Conservation (phyloP, 2,113 vertebrate genomes). For the Rhinopomastus cyanomelas region DNA sequence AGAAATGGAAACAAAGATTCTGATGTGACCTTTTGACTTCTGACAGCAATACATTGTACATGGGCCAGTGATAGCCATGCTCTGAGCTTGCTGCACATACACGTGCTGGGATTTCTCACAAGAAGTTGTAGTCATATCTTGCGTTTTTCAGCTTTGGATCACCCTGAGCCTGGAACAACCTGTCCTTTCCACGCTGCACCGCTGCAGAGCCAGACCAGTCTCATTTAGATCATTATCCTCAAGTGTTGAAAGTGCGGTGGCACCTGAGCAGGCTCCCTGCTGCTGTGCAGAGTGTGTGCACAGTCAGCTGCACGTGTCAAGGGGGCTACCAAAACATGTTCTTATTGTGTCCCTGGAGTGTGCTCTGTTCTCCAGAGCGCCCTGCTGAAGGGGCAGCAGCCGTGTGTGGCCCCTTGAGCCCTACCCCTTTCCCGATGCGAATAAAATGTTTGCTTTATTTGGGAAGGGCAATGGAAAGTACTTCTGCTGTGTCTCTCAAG, state of each 20-base stretch:
- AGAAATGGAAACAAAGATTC: neutral
- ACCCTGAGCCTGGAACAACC: neutral
- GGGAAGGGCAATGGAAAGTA: neutral
- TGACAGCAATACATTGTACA: fast-evolving
- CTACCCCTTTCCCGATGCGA: neutral
- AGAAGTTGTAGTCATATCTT: fast-evolving
- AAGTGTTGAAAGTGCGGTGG: neutral
- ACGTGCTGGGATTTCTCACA: neutral
- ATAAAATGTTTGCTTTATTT: neutral
- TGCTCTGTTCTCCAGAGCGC: neutral
- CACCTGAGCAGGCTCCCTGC: neutral
- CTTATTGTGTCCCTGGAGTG: fast-evolving
- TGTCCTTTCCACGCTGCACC: neutral
- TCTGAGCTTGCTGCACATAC: neutral
- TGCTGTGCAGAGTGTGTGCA: neutral
- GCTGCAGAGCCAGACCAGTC: neutral
- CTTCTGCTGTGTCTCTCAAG: neutral
- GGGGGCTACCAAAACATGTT: neutral
- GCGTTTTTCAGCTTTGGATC: neutral
- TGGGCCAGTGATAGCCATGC: neutral
- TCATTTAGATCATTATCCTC: neutral
- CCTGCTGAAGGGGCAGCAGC: neutral
- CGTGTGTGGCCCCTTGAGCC: neutral
- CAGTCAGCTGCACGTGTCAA: fast-evolving
- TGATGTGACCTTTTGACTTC: neutral